Base-by-base conservation (phyloP, 2,888 invertebrate species). In the Peribatodes rhomboidaria region DNA sequence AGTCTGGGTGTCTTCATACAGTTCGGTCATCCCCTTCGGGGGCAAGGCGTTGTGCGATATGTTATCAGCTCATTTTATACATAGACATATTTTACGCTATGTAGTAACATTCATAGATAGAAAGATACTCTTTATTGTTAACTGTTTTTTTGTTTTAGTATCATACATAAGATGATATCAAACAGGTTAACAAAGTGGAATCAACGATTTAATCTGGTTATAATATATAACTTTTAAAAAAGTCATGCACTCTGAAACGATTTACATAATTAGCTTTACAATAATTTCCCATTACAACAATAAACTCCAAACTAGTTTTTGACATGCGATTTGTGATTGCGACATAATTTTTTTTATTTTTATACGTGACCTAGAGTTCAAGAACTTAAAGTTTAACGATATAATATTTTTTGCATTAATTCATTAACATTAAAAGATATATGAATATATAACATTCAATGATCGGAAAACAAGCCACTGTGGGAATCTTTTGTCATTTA, bases 281-380 rank as follows among this genome's bases (percentile, higher is more conserved):
- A 11, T n/a, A 3, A 37, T 27, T 27, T 27, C 27, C 2, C 27
- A 37, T n/a, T 4, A 6, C 11, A 1, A 13, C 46, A 46, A 46
- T 46, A 46, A 46, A 46, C n/a, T 46, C 46, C 22, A 49, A 49
- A 16, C 31, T 10, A 31, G 47, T 49, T 49, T 31, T 16, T 3
- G 27, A 13, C 39, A 14, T 14, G 14, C 9, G 14, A 31, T 13
- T 14, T 14, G 39, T 1, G 47, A 27, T 31, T 14, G 22, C 27
- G 9, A 49, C 31, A 16, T 31, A 49, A 16, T 14, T 13, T 31
- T 49, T 16, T 31, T 14, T 39, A 39, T 39, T 11, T 27, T 27
- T 14, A 47, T 27, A n/a, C 22, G 27, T 47, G 47, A 47, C 47
- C 47, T 31, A 31, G 31, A 47, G 47, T 27, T 47, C 47, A 47